A percentile compares a stretch with the other conserved stretches of the same genome.
These are phyloP conservation scores for Chloroclystis v-ata DNA, from an alignment of 2,888 invertebrate species.

Conservation along the genomic window DNA sequence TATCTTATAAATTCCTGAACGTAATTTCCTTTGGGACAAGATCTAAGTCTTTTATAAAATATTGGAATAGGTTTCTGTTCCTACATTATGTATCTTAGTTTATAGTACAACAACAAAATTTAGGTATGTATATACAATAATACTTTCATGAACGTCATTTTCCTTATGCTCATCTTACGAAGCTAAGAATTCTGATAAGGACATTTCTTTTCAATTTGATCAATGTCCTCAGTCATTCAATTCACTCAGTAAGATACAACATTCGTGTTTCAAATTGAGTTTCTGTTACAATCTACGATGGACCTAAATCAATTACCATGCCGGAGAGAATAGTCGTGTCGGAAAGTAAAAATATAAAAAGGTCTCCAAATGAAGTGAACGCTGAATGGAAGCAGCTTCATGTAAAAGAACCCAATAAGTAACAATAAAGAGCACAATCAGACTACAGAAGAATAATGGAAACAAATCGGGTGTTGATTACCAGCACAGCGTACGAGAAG, in stretches of 20 bases:
- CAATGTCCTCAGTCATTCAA: background rate
- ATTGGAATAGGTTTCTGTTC: background rate
- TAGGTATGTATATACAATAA: too few relatives aligned
- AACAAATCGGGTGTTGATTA: slow-evolving; percentile 46
- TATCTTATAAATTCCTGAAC: slow-evolving; percentile 6
- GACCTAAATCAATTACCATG: too few relatives aligned
- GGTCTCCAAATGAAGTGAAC: background rate
- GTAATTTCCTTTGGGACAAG: slow-evolving; percentile 15
- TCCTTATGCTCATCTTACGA: too few relatives aligned
- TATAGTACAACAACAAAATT: too few relatives aligned
- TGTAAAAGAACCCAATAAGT: slow-evolving; percentile 28
- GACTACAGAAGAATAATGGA: slow-evolving; percentile 27
- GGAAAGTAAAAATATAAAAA: background rate
- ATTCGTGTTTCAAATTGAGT: background rate
- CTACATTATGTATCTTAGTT: too few relatives aligned
- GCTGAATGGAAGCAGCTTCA: slow-evolving; percentile 13
- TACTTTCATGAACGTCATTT: too few relatives aligned
- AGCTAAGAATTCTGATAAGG: background rate
- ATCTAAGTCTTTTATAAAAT: slow-evolving; percentile 1
- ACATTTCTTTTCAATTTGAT: slow-evolving; percentile 7
- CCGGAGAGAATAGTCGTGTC: background rate
- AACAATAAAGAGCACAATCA: slow-evolving; percentile 14
- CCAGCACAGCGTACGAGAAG: slow-evolving; percentile 45
- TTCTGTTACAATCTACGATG: too few relatives aligned
- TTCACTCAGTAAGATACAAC: background rate